Conservation (phyloP, 2,797 vertebrate species). For the Tarsius wallacei region DNA sequence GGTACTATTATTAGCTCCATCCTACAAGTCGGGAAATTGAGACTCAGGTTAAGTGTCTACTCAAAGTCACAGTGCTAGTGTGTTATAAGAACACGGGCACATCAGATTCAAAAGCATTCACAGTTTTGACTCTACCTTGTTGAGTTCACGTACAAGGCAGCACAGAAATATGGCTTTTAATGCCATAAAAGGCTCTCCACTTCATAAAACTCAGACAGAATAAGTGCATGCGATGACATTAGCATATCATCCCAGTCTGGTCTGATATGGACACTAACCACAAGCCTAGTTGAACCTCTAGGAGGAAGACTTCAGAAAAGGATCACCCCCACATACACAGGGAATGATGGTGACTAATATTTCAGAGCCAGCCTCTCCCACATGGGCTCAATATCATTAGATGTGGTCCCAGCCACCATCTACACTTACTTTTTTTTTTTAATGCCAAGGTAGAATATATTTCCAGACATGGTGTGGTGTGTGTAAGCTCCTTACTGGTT, state of each 20-base stretch:
- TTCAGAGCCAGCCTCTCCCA: background rate
- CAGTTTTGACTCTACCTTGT: background rate
- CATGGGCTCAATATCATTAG: background rate
- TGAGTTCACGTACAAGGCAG: background rate
- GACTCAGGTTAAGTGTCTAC: background rate
- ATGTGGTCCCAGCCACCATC: background rate
- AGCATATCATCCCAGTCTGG: background rate
- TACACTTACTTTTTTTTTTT: background rate
- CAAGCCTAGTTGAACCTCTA: background rate
- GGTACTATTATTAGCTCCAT: background rate
- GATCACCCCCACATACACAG: background rate
- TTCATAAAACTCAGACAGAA: background rate
- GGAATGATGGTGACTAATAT: background rate
- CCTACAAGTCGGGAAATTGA: slow-evolving; percentile 11
- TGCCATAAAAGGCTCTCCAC: background rate
- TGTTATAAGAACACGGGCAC: background rate
- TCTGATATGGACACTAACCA: background rate
- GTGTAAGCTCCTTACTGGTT: too few relatives aligned
- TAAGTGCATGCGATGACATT: background rate
- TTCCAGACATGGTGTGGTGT: too few relatives aligned
- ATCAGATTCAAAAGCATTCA: background rate
- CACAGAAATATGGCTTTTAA: background rate
- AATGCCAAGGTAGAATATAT: too few relatives aligned
- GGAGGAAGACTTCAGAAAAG: slow-evolving; percentile 12
- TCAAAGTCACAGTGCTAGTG: background rate